These are phyloP conservation scores for Lasioglossum zephyrum DNA, from an alignment of 2,888 invertebrate genomes.

Conservation along the genomic window DNA sequence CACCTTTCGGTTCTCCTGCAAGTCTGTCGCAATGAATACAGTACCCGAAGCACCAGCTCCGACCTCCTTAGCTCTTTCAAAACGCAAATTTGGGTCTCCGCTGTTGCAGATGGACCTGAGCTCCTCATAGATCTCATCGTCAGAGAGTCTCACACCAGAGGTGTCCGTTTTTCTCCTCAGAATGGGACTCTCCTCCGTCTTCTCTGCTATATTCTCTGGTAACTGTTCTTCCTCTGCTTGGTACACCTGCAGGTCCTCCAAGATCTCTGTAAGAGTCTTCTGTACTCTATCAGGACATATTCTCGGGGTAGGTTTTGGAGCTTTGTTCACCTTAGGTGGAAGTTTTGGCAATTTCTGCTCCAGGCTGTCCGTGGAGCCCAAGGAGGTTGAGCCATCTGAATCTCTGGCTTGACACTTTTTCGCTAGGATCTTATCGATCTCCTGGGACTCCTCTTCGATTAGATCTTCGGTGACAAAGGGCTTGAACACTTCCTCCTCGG, in stretches of 20 bases:
- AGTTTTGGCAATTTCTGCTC: constrained; percentile 76
- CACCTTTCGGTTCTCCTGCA: constrained; percentile 90
- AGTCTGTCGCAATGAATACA: constrained; percentile 95
- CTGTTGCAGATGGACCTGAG: constrained; percentile 92
- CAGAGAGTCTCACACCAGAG: constrained; percentile 86
- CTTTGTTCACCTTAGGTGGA: constrained; percentile 78
- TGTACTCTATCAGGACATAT: constrained; percentile 73
- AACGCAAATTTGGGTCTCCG: constrained; percentile 92
- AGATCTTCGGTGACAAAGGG: constrained; percentile 92
- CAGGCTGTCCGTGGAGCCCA: constrained; percentile 76
- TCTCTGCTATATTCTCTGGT: constrained; percentile 29
- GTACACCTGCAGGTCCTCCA: constrained; percentile 76
- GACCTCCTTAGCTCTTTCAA: constrained; percentile 92
- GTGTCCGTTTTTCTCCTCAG: constrained; percentile 87
- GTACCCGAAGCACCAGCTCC: constrained; percentile 97
- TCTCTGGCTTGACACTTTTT: constrained; percentile 85
- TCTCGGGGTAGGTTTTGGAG: constrained; percentile 78
- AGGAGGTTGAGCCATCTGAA: constrained; percentile 77
- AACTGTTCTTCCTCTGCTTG: constrained; percentile 70
- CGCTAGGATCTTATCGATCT: constrained; percentile 91
- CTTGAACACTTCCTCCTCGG: constrained; percentile 88
- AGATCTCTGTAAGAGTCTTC: constrained; percentile 78
- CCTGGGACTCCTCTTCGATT: constrained; percentile 93
- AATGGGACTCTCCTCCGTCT: constrained; percentile 86
- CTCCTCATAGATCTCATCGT: constrained; percentile 91